These are phyloP conservation scores for Hippocampus guttulatus DNA, from an alignment of 2,113 vertebrate genomes.

Conservation along the genomic window DNA sequence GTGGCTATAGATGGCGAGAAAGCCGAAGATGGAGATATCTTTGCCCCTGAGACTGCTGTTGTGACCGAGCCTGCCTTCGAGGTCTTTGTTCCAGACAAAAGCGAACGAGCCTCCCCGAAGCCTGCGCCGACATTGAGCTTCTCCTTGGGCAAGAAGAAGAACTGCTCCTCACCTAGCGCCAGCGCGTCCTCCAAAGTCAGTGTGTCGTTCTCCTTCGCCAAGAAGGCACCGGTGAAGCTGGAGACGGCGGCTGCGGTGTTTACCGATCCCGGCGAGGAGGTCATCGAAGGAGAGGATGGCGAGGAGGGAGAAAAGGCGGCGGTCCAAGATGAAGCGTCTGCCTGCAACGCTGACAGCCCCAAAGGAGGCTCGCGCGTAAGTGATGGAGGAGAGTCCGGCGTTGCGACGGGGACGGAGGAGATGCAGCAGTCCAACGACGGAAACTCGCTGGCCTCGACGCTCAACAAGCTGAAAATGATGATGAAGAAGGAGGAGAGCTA, in stretches of 20 bases:
- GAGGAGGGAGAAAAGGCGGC: slow-evolving; percentile 77
- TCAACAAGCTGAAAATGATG: slow-evolving; percentile 93
- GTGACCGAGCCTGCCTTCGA: slow-evolving; percentile 50
- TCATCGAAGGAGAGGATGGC: slow-evolving; percentile 75
- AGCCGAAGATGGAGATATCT: slow-evolving; percentile 71
- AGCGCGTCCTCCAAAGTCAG: slow-evolving; percentile 80
- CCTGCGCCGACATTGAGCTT: slow-evolving; percentile 75
- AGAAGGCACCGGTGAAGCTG: slow-evolving; percentile 92
- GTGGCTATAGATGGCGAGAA: slow-evolving; percentile 90
- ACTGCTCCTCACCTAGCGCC: slow-evolving; percentile 68
- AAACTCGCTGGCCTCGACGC: slow-evolving; percentile 80
- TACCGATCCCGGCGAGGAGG: slow-evolving; percentile 86
- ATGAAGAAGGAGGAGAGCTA: slow-evolving; percentile 91
- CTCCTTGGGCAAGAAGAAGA: slow-evolving; percentile 77
- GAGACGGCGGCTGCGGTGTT: slow-evolving; percentile 94
- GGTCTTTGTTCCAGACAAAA: slow-evolving; percentile 45
- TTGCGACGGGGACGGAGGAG: slow-evolving; percentile 40
- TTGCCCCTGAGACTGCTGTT: slow-evolving; percentile 48
- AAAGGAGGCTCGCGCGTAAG: slow-evolving; percentile 54
- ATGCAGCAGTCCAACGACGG: slow-evolving; percentile 78
- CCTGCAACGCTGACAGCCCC: slow-evolving; percentile 70
- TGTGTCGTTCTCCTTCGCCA: slow-evolving; percentile 96
- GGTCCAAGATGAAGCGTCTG: slow-evolving; percentile 59
- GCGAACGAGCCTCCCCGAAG: slow-evolving; percentile 50
- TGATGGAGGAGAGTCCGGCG: slow-evolving; percentile 41